Evolutionary conservation across 2,113 vertebrate species (phyloP), one percentile per base, ranked within the genome.

Genomic region (Sceloporus tristichus): DNA sequence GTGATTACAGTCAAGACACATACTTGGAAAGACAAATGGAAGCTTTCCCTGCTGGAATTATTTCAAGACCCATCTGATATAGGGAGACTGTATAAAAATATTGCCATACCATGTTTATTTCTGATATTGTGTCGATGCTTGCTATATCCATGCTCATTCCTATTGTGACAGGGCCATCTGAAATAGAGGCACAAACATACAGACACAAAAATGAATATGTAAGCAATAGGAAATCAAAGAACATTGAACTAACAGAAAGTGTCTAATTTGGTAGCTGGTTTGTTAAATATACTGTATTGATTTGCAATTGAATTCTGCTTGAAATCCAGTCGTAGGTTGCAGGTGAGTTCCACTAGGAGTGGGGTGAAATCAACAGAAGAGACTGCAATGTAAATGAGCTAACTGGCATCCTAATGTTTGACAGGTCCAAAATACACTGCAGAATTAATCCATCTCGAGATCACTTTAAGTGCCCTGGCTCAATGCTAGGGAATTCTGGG

Each of bases 91-190:
- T 80, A 0, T 42, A 7, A 16, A 89, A 92, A 93, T 87, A 62
- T 16, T 34, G 88, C 54, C 54, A 79, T 95, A 98, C 98, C 98
- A 98, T 98, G 92, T 98, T 98, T 92, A 98, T 98, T 96, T 98
- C 98, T 90, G 98, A 98, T 96, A 98, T 98, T 54, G 98, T 98
- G 92, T 98, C 98, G 91, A 98, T 98, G 95, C 98, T 98, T 93
- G 98, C 98, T 73, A 98, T 98, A 91, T 98, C 98, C 97, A 98
- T 90, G 90, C 98, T 98, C 98, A 98, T 98, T 42, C 98, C 98
- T 62, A 98, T 95, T 1, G 97, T 98, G 53, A 98, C 98, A 16
- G 98, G 98, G n/a, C 98, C 98, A 95, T 98, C 98, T 98, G 94
- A 75, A 95, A 92, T 21, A 84, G 89, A 85, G 87, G 19, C 83